phyloP scores from a whole-genome alignment of 2,888 invertebrate species.

The Lutraria lutraria region DNA sequence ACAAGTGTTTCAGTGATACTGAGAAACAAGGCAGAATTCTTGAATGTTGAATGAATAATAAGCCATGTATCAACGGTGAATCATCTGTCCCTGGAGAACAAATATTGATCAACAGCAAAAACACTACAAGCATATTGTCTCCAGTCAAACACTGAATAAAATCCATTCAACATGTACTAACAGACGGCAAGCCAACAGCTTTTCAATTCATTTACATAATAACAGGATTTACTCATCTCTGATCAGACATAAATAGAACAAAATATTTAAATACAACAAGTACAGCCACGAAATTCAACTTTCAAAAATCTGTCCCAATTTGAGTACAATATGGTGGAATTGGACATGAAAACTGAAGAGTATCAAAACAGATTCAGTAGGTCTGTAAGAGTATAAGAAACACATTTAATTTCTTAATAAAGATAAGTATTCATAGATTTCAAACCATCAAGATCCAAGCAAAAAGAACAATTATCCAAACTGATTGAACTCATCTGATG shows the following conservation, averaged over 20 bases:
- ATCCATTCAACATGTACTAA: not conserved
- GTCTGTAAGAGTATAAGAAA: too few relatives aligned
- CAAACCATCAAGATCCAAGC: too few relatives aligned
- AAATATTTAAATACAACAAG: not conserved
- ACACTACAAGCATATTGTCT: constrained; percentile 22
- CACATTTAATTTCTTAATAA: too few relatives aligned
- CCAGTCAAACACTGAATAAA: not conserved
- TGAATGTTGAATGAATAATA: constrained; percentile 10
- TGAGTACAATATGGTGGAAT: not conserved
- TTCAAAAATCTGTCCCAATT: not conserved
- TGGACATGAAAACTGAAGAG: not conserved
- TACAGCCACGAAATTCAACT: not conserved
- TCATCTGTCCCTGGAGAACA: constrained; percentile 18
- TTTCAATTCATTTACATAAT: not conserved
- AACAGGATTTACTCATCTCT: not conserved
- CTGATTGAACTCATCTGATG: too few relatives aligned
- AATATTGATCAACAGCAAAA: constrained; percentile 8
- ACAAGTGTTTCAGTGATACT: constrained; percentile 10
- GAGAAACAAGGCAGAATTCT: constrained; percentile 19
- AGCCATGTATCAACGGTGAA: constrained; percentile 6
- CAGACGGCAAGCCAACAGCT: not conserved
- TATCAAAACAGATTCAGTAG: too few relatives aligned
- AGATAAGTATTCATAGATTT: too few relatives aligned
- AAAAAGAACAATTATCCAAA: too few relatives aligned
- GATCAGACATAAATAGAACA: not conserved